Evolutionary conservation across 2,113 vertebrate genomes (phyloP).

Genomic region (Gnathonemus echidnorhynchus): DNA sequence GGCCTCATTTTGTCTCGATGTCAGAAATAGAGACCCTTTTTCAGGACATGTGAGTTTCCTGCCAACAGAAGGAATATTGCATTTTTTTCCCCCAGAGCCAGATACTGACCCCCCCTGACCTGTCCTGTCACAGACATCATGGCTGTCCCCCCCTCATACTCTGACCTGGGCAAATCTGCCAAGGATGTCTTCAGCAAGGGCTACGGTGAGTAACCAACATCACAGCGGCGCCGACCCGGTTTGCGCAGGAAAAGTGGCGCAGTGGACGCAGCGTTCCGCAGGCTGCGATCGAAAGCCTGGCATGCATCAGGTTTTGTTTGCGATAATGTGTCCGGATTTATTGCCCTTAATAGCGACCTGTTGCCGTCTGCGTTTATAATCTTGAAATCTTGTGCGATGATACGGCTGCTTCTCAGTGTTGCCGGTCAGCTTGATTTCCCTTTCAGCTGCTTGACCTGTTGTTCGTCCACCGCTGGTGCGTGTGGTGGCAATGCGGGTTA

Average conservation of each 20-base stretch:
- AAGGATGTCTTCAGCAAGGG: constrained; percentile 92
- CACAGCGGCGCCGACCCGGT: not conserved
- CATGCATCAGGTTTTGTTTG: not conserved
- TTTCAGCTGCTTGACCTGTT: not conserved
- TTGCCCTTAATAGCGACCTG: not conserved
- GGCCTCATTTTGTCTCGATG: not conserved
- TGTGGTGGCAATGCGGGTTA: not conserved
- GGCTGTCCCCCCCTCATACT: constrained; percentile 81
- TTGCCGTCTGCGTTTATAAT: not conserved
- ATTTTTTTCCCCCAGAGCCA: not conserved
- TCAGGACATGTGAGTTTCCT: not conserved
- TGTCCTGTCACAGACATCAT: constrained; percentile 59
- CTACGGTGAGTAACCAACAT: constrained; percentile 66
- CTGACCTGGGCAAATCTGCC: constrained; percentile 85
- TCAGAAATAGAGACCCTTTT: not conserved
- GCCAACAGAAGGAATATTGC: not conserved
- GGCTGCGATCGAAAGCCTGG: not conserved
- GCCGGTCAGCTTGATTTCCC: not conserved
- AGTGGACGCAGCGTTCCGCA: not conserved
- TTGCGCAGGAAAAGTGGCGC: not conserved
- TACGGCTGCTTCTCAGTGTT: not conserved
- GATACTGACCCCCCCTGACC: not conserved
- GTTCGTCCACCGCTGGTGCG: not conserved
- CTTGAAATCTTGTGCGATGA: not conserved
- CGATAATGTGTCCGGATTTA: not conserved